These are phyloP conservation scores for Hiodon alosoides DNA, from an alignment of 2,113 vertebrate species.

Conservation along the genomic window DNA sequence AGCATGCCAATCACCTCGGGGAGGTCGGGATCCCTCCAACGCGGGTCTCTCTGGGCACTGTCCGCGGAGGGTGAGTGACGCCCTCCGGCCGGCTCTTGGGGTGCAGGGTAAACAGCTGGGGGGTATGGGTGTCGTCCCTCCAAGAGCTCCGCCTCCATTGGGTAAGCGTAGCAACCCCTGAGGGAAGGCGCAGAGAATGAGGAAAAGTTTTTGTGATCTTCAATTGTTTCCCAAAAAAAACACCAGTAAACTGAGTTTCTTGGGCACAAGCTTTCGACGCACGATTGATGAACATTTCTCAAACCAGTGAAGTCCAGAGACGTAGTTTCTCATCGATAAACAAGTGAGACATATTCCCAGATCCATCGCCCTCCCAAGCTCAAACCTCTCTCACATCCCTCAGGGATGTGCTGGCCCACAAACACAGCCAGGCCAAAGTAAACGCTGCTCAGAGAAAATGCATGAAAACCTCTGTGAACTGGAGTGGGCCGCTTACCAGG, in stretches of 20 bases:
- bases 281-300: no score
- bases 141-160: slow-evolving; percentile 74
- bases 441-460: no score
- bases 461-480: no score
- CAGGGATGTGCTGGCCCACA: no score
- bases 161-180: slow-evolving; percentile 82
- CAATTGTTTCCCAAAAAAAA: not conserved
- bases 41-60: slow-evolving; percentile 89
- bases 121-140: slow-evolving; percentile 84
- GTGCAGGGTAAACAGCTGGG: slow-evolving; percentile 75
- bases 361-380: no score
- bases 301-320: no score
- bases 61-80: slow-evolving; percentile 85
- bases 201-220: not conserved
- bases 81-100: slow-evolving; percentile 74
- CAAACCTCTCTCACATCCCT: no score
- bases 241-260: not conserved
- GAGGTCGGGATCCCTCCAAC: slow-evolving; percentile 96
- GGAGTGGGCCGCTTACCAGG: no score
- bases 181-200: slow-evolving; percentile 9
- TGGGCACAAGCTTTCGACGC: no score
- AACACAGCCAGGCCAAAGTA: no score
- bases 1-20: slow-evolving; percentile 96
- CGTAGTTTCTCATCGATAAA: no score
- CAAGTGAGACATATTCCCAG: not conserved